Conservation (phyloP, 2,797 vertebrate species). For the Crocodylus rhombifer region DNA sequence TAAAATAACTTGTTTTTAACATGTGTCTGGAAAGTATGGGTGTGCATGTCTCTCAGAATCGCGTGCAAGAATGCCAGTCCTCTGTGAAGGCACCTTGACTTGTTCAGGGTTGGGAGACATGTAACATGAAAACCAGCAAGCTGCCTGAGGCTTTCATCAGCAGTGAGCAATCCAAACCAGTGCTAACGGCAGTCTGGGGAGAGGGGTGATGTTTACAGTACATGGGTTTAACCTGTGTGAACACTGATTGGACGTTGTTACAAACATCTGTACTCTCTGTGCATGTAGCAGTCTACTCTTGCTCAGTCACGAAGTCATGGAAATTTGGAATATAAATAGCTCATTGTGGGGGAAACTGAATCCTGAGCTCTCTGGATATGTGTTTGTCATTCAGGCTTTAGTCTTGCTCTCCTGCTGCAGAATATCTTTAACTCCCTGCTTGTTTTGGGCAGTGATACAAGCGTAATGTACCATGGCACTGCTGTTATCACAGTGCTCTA, state of each 20-base stretch:
- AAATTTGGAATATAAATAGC: background rate
- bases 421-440: background rate
- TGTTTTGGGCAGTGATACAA: background rate
- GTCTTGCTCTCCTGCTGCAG: no score
- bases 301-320: background rate
- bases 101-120: background rate
- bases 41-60: background rate
- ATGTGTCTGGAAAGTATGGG: no score
- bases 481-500: background rate
- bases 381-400: no score
- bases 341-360: background rate
- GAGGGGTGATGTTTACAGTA: background rate
- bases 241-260: background rate
- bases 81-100: background rate
- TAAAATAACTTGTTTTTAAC: no score
- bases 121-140: background rate
- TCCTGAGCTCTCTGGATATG: no score
- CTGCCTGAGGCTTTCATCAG: background rate
- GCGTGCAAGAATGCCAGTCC: background rate
- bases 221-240: background rate
- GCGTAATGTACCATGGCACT: background rate
- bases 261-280: background rate
- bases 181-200: background rate
- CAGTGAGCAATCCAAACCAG: background rate
- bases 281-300: background rate